Percentiles rank a stretch among this genome's conserved stretches.
phyloP scores from a whole-genome alignment of 2,888 invertebrate genomes.

The Sarcophaga variegata region DNA sequence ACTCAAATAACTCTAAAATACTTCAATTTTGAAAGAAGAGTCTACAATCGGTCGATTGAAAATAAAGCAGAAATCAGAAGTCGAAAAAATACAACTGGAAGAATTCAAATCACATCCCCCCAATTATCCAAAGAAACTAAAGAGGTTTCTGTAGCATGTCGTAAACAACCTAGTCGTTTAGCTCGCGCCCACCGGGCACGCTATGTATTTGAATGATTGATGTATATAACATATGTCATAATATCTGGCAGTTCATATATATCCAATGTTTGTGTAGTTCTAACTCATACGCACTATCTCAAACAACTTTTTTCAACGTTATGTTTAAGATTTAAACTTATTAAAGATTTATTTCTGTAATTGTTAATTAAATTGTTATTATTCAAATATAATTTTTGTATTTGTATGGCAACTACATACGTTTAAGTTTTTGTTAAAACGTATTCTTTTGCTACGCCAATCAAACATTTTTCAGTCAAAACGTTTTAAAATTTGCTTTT shows the following conservation, averaged over 20 bases:
- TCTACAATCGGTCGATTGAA: slow-evolving; percentile 70
- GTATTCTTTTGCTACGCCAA: not conserved
- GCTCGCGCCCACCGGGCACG: slow-evolving; percentile 75
- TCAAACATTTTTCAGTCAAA: not conserved
- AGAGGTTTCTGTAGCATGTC: slow-evolving; percentile 61
- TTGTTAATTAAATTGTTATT: slow-evolving; percentile 49
- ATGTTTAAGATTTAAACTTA: slow-evolving; percentile 14
- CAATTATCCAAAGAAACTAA: slow-evolving; percentile 23
- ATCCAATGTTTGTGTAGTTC: not conserved
- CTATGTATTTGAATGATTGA: slow-evolving; percentile 78
- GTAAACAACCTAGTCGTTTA: slow-evolving; percentile 75
- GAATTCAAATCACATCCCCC: slow-evolving; percentile 25
- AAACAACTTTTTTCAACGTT: not conserved
- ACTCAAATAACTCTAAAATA: slow-evolving; percentile 76
- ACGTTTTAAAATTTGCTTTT: not conserved
- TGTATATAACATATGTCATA: slow-evolving; percentile 44
- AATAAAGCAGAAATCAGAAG: slow-evolving; percentile 37
- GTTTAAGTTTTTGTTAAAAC: slow-evolving; percentile 1
- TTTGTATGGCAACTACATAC: slow-evolving; percentile 38
- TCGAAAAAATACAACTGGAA: slow-evolving; percentile 29
- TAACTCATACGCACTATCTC: not conserved
- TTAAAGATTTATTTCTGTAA: slow-evolving; percentile 38
- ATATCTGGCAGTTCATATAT: slow-evolving; percentile 25
- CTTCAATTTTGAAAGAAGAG: slow-evolving; percentile 76
- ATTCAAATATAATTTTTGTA: not conserved